A percentile compares a stretch with the other conserved stretches of the same genome.
These are phyloP conservation scores for Eilema caniola DNA, from an alignment of 2,888 invertebrate genomes.

Conservation along the genomic window DNA sequence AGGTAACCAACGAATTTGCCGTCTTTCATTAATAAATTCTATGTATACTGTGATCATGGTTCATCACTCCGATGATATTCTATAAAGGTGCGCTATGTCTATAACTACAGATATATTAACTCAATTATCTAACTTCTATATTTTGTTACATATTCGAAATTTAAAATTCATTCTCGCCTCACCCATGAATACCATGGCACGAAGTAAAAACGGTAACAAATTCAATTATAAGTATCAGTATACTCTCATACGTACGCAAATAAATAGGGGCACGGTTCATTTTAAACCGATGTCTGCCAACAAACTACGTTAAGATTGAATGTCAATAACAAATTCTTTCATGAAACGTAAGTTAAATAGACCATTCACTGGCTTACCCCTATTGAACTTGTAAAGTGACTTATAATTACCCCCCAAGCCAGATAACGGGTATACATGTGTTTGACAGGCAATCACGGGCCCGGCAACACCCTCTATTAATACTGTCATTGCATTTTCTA, in stretches of 20 bases:
- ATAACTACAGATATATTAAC: no score
- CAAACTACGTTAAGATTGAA: constrained; percentile 10
- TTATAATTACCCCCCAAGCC: constrained; percentile 62
- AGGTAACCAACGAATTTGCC: no score
- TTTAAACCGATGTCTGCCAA: constrained; percentile 1
- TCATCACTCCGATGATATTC: no score
- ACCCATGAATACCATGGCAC: no score
- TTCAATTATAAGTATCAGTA: neutral
- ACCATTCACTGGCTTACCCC: constrained; percentile 19
- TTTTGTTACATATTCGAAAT: no score
- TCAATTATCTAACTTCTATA: no score
- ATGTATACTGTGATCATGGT: no score
- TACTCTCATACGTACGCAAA: neutral
- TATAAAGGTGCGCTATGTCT: no score
- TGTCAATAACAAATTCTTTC: constrained; percentile 7
- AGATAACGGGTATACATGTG: constrained; percentile 62
- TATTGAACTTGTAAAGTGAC: constrained; percentile 43
- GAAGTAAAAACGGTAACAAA: neutral
- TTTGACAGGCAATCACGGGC: constrained; percentile 66
- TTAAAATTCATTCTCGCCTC: neutral
- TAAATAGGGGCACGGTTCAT: neutral
- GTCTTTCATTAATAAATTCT: no score
- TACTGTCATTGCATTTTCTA: constrained; percentile 54
- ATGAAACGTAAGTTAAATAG: constrained; percentile 16
- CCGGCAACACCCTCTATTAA: constrained; percentile 44